Base-by-base conservation (phyloP, 2,797 vertebrate species). In the Hippoglossus hippoglossus region DNA sequence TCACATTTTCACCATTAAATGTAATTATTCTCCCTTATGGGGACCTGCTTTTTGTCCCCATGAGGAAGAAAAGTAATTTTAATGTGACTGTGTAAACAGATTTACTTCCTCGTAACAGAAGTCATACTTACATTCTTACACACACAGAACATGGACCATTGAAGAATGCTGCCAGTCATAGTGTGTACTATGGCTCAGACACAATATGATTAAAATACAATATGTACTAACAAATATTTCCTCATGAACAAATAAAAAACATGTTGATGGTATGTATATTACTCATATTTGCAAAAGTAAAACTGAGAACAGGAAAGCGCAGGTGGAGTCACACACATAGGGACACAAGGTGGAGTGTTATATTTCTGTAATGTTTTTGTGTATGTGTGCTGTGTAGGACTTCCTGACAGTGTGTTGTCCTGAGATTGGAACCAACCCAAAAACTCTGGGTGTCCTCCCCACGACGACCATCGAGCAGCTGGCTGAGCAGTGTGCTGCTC, bases 331-430 rank as follows among this genome's bases (percentile, higher is more conserved):
- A 44, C 41, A 44, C 41, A 44, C 41, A 44, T 11, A 18, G 41
- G 12, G 41, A 44, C 5, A 44, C 1, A 6, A 44, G 41, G 15
- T 13, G 12, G 13, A 18, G 16, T 44, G 18, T 97, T 26, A 3
- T 47, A 3, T 39, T n/a, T 22, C 10, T 65, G 12, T 41, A 26
- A 49, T 26, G 1, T 12, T 1, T 57, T 5, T 49, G 24, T 73
- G n/a, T 36, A 0, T 79, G 10, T 72, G 21, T 80, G 25, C 60
- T 26, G 8, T 62, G 3, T 80, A 99, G 97, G 98, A 99, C 88
- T 99, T 99, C 85, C 96, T 99, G 88, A 97, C 93, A 1, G 92
- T 99, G 55, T 97, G 93, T 3, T 97, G 96, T 88, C 92, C 96
- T 79, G 95, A 96, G 71, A 87, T 94, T 0, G 94, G 95, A 36